Base-by-base conservation (phyloP, 1,140 invertebrate species). In the Drosophila bipectinata region DNA sequence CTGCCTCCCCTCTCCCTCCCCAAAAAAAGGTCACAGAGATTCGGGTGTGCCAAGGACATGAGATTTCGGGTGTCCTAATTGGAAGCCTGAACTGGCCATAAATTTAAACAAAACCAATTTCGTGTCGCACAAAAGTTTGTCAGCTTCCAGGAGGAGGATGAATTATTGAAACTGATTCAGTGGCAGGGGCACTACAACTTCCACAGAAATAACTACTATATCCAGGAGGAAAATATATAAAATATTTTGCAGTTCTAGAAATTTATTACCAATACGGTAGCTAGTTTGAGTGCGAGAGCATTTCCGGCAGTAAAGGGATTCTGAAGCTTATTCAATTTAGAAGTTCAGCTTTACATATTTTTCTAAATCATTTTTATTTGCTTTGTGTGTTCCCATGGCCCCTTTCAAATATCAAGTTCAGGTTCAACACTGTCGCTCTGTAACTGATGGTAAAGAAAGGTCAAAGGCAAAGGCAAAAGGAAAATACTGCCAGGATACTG, bases 21-120 rank as follows among this genome's bases (percentile, higher is more conserved):
- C 18, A 18, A 12, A 37, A 37, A 37, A 12, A 37, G 10, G 12
- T 4, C 9, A 37, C n/a, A 15, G 7, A 37, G n/a, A 44, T 1
- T 49, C 9, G 14, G 18, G 5, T 26, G 9, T 32, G 21, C 8
- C 14, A 4, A 26, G 24, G 14, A 30, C 47, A 32, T 39, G 26
- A 37, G 59, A 52, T 63, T 63, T 53, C 9, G 14, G 9, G 30
- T 59, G 61, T 37, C 10, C 61, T 68, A 34, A 56, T 34, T 55
- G 66, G 48, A 47, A 12, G 28, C 66, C 64, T 55, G 64, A 48
- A 69, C 51, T 57, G 8, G 30, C 67, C 56, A 69, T 69, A 69
- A 69, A 69, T 69, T 69, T 69, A 56, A 69, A 39, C 63, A 69
- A 69, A 69, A 57, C 51, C 66, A 69, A 69, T 69, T 68, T 69